Evolutionary conservation across 2,888 invertebrate species (phyloP).

Genomic region (Agrochola circellaris): DNA sequence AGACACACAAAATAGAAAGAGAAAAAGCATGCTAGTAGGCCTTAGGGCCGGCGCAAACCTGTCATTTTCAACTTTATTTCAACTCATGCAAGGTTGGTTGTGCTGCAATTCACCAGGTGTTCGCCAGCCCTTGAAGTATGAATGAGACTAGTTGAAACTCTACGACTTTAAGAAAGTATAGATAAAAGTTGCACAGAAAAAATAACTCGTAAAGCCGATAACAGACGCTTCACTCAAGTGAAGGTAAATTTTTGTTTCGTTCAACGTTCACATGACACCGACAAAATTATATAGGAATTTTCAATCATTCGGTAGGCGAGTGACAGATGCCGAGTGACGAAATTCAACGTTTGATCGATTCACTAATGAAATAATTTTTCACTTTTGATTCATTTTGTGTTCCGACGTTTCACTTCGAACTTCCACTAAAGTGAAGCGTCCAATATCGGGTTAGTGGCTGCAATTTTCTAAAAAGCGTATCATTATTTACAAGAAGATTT

Average conservation of each 20-base stretch:
- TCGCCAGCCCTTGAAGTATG: background rate
- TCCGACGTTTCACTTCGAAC: background rate
- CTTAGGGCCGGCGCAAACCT: background rate
- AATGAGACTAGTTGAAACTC: background rate
- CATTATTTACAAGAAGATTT: no score
- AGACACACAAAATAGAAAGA: slow-evolving; percentile 21
- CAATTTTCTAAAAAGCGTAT: background rate
- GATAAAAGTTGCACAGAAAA: background rate
- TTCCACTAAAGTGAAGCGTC: background rate
- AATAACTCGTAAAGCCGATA: background rate
- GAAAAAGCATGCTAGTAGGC: slow-evolving; percentile 26
- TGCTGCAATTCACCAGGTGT: background rate
- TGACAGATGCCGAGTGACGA: background rate
- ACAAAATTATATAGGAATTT: background rate
- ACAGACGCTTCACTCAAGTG: background rate
- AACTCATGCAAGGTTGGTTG: background rate
- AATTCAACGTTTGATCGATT: background rate
- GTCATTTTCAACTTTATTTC: slow-evolving; percentile 9
- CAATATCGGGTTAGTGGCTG: background rate
- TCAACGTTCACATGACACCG: background rate
- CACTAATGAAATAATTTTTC: background rate
- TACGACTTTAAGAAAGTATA: background rate
- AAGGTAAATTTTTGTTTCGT: background rate
- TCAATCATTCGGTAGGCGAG: background rate
- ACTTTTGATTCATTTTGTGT: background rate